Evolutionary conservation across 2,797 vertebrate species (phyloP), one percentile per base, ranked within the genome.

Genomic region (Babyrousa celebensis): DNA sequence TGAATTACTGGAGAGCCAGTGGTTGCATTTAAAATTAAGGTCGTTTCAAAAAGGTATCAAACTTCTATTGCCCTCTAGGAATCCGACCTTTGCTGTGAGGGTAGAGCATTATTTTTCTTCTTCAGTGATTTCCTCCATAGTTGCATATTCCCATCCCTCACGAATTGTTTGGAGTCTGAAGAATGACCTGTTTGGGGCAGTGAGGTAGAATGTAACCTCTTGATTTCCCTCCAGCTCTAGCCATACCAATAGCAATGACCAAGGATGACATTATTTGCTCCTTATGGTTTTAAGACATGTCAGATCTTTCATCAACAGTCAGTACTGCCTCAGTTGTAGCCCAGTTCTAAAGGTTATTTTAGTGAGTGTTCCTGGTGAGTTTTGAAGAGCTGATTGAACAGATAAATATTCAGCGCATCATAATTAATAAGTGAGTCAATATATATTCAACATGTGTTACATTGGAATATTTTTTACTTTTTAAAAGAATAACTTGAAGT

Each of bases 11-110:
- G 84, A 92, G 96, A 98, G 82, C 92, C 88, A 95, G 87, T 85
- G 95, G 36, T 0, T 84, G 94, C 95, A 91, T 96, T 95, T 96
- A 94, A 65, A 96, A 68, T 91, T 93, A 84, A 94, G 32, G 70
- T 85, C 60, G 48, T 89, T 71, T 96, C 89, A 82, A 62, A 96
- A 95, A 97, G 58, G 78, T 92, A 83, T 97, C 79, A 75, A 48
- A 62, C 60, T 83, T 70, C n/a, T n/a, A 18, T 95, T 98, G 98
- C 92, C 84, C 70, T 96, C 97, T 96, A 89, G 97, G 92, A 96
- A 27, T 48, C 60, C 74, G 95, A 40, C 43, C 89, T 23, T 82
- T 94, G 43, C 63, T 97, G 36, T 77, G 92, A 90, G 36, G 20
- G 9, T 85, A 29, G 14, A 82, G 0, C 14, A 1, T 32, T 83